These are phyloP conservation scores for Drosophila grimshawi DNA, from an alignment of 1,140 invertebrate genomes.

Conservation along the genomic window DNA sequence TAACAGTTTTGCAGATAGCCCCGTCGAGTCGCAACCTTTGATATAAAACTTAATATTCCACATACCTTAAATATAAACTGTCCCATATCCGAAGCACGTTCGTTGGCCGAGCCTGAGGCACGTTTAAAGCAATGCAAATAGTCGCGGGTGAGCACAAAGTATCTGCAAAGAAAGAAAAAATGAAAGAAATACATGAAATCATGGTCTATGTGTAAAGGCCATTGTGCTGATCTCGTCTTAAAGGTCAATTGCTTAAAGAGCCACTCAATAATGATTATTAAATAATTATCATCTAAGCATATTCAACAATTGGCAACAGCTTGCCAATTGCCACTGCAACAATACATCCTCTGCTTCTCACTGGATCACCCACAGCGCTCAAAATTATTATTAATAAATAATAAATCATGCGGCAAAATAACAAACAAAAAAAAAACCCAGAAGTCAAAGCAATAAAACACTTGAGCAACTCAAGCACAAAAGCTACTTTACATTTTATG, in stretches of 20 bases:
- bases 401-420: conserved; percentile 68
- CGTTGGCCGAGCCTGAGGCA: conserved; percentile 85
- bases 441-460: conserved; percentile 31
- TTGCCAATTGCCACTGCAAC: conserved; percentile 49
- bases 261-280: conserved; percentile 19
- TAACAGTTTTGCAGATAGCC: too few relatives aligned
- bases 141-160: conserved; percentile 89
- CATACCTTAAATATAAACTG: conserved; percentile 89
- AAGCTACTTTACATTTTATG: conserved; percentile 55
- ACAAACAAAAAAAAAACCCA: conserved; percentile 25
- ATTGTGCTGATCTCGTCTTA: conserved; percentile 35
- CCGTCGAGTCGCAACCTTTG: not conserved
- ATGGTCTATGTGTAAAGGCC: conserved; percentile 41
- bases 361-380: conserved; percentile 13
- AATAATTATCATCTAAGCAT: conserved; percentile 27
- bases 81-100: conserved; percentile 89
- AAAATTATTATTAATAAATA: conserved; percentile 71
- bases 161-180: conserved; percentile 81
- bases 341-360: conserved; percentile 26
- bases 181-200: conserved; percentile 11
- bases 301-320: conserved; percentile 22
- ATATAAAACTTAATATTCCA: not conserved
- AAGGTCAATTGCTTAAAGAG: conserved; percentile 57
- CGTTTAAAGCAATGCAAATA: conserved; percentile 90
- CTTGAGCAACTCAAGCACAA: conserved; percentile 14